phyloP scores from a whole-genome alignment of 2,113 vertebrate species.

The Rafetus swinhoei region DNA sequence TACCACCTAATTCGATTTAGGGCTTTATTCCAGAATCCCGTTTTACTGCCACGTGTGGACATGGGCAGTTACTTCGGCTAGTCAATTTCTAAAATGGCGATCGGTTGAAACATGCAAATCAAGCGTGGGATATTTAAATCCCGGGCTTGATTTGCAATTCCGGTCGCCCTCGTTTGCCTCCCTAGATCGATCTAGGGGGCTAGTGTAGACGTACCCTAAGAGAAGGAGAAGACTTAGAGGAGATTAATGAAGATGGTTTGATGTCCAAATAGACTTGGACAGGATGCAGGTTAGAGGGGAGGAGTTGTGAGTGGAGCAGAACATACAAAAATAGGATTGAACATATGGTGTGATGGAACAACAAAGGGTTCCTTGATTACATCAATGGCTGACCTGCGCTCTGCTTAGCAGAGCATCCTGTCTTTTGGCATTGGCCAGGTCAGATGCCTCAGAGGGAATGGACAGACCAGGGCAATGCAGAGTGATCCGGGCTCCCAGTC shows the following conservation, averaged over 20 bases:
- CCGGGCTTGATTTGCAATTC: too few species aligned
- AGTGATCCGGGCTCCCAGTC: neutral
- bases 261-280: neutral
- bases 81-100: too few species aligned
- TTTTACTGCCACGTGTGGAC: too few species aligned
- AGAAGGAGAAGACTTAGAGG: accelerated
- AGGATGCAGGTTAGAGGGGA: neutral
- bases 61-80: too few species aligned
- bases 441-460: neutral
- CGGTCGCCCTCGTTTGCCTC: too few species aligned
- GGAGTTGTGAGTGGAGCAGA: neutral
- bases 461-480: neutral
- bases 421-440: neutral
- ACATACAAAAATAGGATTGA: neutral
- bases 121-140: too few species aligned
- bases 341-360: neutral
- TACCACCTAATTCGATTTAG: too few species aligned
- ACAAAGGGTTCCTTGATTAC: slow-evolving; percentile 20
- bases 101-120: too few species aligned
- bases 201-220: neutral
- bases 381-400: neutral
- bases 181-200: too few species aligned
- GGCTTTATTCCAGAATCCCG: too few species aligned
- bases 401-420: neutral
- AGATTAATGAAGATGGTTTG: neutral